Conservation (phyloP, 2,888 invertebrate genomes). For the Drosophila stalkeri region DNA sequence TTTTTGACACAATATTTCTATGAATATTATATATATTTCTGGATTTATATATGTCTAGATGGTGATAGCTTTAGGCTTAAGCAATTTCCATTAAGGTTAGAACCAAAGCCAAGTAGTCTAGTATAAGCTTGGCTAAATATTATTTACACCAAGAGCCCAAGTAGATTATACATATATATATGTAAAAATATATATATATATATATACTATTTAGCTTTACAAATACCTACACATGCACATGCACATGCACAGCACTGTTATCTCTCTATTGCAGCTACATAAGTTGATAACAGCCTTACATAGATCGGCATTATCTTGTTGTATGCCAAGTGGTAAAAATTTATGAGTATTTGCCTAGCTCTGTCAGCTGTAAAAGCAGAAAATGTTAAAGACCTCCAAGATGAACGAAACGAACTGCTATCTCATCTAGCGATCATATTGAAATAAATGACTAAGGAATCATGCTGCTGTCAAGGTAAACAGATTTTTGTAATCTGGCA, state of each 20-base stretch:
- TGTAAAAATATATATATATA: constrained; percentile 3
- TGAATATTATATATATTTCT: constrained; percentile 8
- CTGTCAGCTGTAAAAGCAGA: neutral
- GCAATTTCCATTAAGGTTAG: constrained; percentile 7
- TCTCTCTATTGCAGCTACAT: constrained; percentile 3
- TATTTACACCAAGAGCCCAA: constrained; percentile 39
- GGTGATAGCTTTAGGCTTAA: neutral
- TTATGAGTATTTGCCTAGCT: neutral
- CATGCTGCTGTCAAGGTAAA: neutral
- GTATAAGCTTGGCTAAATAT: constrained; percentile 16
- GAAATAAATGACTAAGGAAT: neutral
- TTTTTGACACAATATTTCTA: neutral
- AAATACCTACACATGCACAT: neutral
- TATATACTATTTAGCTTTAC: constrained; percentile 1
- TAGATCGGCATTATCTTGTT: constrained; percentile 23
- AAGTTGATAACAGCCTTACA: constrained; percentile 24
- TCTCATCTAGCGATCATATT: constrained; percentile 2
- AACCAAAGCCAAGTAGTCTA: constrained; percentile 19
- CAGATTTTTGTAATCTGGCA: neutral
- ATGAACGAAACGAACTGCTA: neutral
- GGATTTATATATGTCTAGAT: constrained; percentile 7
- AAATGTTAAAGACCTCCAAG: neutral
- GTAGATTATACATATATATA: constrained; percentile 15
- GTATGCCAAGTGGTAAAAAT: constrained; percentile 1
- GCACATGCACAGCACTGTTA: constrained; percentile 4